phyloP scores from a whole-genome alignment of 2,888 invertebrate genomes.

The Plagodis dolabraria region DNA sequence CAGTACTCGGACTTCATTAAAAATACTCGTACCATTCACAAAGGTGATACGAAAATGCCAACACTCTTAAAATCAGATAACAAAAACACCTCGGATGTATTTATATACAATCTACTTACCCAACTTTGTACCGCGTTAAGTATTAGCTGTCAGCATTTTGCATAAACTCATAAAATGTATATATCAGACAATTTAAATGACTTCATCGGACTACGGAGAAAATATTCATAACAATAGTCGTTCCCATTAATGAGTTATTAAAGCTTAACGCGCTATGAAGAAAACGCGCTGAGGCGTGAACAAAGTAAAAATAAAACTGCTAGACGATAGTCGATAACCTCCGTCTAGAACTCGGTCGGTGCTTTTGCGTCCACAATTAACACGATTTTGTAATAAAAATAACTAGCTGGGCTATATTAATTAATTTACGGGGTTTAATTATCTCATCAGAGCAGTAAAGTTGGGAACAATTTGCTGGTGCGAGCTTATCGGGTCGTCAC shows the following conservation, averaged over 20 bases:
- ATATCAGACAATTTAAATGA: constrained; percentile 5
- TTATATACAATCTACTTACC: no score
- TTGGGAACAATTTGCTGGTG: constrained; percentile 67
- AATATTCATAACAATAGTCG: constrained; percentile 32
- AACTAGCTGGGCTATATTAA: constrained; percentile 71
- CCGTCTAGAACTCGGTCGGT: constrained; percentile 59
- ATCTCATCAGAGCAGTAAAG: constrained; percentile 75
- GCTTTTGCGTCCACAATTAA: constrained; percentile 63
- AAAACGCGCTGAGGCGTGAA: constrained; percentile 33
- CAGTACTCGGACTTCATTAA: background rate
- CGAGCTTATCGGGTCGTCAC: constrained; percentile 74
- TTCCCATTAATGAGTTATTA: constrained; percentile 31
- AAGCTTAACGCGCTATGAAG: constrained; percentile 38
- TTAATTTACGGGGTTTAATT: constrained; percentile 81
- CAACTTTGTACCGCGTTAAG: no score
- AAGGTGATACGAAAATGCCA: no score
- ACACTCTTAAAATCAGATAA: no score
- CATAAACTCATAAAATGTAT: no score
- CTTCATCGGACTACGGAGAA: constrained; percentile 19
- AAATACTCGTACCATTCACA: no score
- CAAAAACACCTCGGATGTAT: no score
- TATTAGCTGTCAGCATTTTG: no score
- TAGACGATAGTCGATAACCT: constrained; percentile 26
- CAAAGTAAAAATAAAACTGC: constrained; percentile 30
- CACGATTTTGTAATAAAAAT: constrained; percentile 70